Evolutionary conservation across 2,113 vertebrate species (phyloP).

Genomic region (Cyanoliseus patagonus): DNA sequence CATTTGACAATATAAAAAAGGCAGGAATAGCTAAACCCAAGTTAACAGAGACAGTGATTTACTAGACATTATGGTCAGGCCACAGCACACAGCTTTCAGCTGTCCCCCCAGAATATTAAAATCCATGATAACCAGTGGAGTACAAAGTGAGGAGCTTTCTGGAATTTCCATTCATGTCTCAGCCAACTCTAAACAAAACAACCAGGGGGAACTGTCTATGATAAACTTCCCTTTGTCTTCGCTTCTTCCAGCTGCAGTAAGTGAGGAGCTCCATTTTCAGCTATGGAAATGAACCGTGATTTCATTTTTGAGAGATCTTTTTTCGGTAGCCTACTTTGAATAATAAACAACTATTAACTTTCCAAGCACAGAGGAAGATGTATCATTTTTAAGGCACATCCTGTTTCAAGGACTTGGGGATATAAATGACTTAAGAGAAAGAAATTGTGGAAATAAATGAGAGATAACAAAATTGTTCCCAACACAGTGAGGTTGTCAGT

Average conservation of each 20-base stretch:
- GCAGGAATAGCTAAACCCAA: not conserved
- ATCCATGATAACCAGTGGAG: not conserved
- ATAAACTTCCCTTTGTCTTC: not conserved
- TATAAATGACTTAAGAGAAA: not conserved
- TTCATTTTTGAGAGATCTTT: not conserved
- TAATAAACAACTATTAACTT: not conserved
- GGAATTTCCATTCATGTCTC: not conserved
- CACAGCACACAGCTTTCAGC: not conserved
- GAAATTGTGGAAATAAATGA: not conserved
- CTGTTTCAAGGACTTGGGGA: not conserved
- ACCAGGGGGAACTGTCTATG: not conserved
- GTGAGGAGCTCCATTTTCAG: conserved; percentile 17
- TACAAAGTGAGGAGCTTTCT: not conserved
- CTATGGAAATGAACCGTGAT: not conserved
- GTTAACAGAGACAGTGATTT: not conserved
- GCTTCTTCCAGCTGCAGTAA: not conserved
- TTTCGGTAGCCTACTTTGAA: not conserved
- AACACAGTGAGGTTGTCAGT: not conserved
- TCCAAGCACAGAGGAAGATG: not conserved
- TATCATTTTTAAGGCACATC: not conserved
- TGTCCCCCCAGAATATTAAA: not conserved
- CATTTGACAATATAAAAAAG: not conserved
- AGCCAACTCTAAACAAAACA: not conserved
- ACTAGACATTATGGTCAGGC: not conserved
- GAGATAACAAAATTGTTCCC: not conserved